Evolutionary conservation across 2,797 vertebrate species (phyloP).

Genomic region (Mormyrops attenuatus): DNA sequence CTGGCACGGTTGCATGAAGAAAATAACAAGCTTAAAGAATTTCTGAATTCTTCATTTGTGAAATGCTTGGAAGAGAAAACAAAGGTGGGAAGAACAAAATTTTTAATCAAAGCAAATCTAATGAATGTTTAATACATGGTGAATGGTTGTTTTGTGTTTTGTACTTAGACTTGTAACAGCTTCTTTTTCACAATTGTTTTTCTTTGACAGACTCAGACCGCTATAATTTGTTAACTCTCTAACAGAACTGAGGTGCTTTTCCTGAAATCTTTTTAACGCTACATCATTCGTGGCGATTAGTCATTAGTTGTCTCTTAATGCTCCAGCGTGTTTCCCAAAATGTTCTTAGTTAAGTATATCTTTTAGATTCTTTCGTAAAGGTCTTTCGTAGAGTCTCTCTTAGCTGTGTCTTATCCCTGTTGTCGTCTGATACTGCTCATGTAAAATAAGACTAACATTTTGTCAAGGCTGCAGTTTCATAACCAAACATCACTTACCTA

Average conservation of each 20-base stretch:
- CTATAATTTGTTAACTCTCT: background rate
- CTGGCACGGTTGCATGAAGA: slow-evolving; percentile 83
- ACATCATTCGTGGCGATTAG: background rate
- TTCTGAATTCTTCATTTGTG: slow-evolving; percentile 80
- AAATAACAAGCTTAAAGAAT: slow-evolving; percentile 81
- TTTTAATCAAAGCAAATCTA: background rate
- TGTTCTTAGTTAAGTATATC: background rate
- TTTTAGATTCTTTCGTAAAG: background rate
- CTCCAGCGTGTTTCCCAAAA: background rate
- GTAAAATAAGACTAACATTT: background rate
- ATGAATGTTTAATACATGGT: background rate
- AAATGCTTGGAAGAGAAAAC: slow-evolving; percentile 78
- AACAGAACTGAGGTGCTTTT: background rate
- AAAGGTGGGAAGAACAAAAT: slow-evolving; percentile 61
- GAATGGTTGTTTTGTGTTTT: background rate
- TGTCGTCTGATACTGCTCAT: background rate
- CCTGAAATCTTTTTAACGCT: background rate
- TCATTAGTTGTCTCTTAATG: background rate
- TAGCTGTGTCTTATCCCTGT: background rate
- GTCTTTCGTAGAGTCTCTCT: background rate
- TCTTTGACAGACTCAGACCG: background rate
- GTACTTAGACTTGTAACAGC: background rate
- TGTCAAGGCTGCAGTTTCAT: background rate
- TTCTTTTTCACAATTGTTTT: background rate
- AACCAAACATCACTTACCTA: background rate